Evolutionary conservation across 1,140 invertebrate genomes (phyloP).

Genomic region (Tyrophagus putrescentiae): DNA sequence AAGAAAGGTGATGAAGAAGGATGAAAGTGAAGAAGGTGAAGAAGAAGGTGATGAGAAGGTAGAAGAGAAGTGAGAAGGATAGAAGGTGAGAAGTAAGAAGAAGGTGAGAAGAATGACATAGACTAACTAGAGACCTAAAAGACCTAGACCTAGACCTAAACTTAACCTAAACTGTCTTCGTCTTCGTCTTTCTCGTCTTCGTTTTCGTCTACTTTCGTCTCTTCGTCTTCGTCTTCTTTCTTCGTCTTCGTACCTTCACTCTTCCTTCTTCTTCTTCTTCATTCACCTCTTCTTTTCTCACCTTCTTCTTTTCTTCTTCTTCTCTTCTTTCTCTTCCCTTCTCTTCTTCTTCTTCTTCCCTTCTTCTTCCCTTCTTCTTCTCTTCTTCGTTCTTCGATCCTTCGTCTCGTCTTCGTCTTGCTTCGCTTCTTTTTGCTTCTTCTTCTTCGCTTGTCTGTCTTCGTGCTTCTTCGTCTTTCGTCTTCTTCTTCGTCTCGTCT

Average conservation of each 20-base stretch:
- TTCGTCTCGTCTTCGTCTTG: neutral
- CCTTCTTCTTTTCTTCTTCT: neutral
- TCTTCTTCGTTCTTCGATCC: neutral
- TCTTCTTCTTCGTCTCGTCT: too few species aligned
- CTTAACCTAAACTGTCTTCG: neutral
- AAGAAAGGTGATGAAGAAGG: neutral
- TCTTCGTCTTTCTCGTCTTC: neutral
- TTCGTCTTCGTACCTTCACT: neutral
- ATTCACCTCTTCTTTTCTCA: neutral
- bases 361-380: conserved; percentile 2
- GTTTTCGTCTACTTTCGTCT: conserved; percentile 5
- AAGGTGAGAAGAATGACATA: neutral
- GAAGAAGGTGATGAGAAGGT: neutral
- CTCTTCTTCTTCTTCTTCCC: neutral
- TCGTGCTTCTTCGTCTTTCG: neutral
- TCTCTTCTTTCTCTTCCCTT: neutral
- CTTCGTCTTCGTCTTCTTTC: conserved; percentile 2
- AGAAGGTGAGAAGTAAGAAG: neutral
- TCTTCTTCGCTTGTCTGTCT: neutral
- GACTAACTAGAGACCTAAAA: neutral
- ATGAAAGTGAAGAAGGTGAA: neutral
- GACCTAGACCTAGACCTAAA: neutral
- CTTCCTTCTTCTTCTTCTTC: neutral
- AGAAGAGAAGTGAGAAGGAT: neutral
- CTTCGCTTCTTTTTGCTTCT: neutral